A percentile compares a stretch with the other conserved stretches of the same genome.
Evolutionary conservation across 2,113 vertebrate genomes (phyloP).

Genomic region (Gallinago jamesoni): DNA sequence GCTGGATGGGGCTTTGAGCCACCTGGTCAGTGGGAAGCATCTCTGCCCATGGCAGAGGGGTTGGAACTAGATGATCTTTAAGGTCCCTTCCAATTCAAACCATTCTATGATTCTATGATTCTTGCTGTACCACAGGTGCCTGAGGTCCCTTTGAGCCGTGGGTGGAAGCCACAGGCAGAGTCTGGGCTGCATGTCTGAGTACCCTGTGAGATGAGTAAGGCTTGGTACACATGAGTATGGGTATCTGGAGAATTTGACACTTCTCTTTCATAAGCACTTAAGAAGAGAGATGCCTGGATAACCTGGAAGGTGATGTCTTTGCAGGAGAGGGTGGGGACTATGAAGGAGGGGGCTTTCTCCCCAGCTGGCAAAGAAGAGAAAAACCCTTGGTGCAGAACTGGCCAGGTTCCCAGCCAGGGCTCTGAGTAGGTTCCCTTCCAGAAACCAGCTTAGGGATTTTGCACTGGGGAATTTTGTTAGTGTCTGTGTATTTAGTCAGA

Average conservation of each 20-base stretch:
- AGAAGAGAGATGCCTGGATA: background rate
- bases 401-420: background rate
- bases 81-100: too few species aligned
- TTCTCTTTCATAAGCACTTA: fast-evolving
- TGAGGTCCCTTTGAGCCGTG: background rate
- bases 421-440: background rate
- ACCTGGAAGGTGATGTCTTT: background rate
- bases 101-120: background rate
- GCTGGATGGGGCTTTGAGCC: too few species aligned
- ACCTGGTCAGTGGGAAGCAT: too few species aligned
- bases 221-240: too few species aligned
- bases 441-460: background rate
- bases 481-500: slow-evolving; percentile 32
- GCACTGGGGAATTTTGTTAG: background rate
- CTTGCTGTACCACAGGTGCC: background rate
- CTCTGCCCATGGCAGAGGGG: too few species aligned
- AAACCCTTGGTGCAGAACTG: background rate
- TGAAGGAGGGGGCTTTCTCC: background rate
- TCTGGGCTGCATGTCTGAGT: background rate
- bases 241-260: background rate
- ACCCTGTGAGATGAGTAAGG: too few species aligned
- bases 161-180: background rate
- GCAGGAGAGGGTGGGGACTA: background rate
- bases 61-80: too few species aligned
- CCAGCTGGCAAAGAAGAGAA: background rate